phyloP scores from a whole-genome alignment of 2,113 vertebrate genomes.

The Dendrocopos noguchii region DNA sequence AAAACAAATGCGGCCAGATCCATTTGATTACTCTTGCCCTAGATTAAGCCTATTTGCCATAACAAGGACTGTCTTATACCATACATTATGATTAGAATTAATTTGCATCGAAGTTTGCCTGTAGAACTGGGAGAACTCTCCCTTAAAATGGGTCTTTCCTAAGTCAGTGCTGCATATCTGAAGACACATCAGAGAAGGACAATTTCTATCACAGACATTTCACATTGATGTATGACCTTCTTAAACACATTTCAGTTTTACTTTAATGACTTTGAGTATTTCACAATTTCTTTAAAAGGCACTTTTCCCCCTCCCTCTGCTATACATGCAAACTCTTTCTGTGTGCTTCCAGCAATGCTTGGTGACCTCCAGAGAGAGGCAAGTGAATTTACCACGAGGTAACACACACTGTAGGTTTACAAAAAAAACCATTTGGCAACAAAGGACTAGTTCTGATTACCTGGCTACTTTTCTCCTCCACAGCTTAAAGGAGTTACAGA shows the following conservation, averaged over 20 bases:
- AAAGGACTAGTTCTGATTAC: background rate
- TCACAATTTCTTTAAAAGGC: background rate
- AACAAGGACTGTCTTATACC: conserved; percentile 2
- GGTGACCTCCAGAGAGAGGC: background rate
- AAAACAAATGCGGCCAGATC: background rate
- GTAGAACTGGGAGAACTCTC: background rate
- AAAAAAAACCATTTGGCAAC: background rate
- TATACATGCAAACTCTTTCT: background rate
- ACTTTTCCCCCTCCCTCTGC: background rate
- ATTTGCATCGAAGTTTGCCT: background rate
- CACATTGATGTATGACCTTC: background rate
- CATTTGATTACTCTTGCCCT: conserved; percentile 42
- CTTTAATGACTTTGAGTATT: background rate
- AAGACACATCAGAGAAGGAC: background rate
- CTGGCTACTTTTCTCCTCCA: background rate
- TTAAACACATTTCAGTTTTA: background rate
- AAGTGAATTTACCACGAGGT: background rate
- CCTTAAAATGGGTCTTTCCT: background rate
- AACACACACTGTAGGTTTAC: background rate
- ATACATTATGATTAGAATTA: conserved; percentile 40
- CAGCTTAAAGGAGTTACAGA: background rate
- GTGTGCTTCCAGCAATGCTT: background rate
- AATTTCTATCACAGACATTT: background rate
- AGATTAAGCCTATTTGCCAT: conserved; percentile 34
- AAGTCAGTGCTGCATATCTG: background rate